phyloP scores from a whole-genome alignment of 1,140 invertebrate genomes.

The Drosophila nannoptera region DNA sequence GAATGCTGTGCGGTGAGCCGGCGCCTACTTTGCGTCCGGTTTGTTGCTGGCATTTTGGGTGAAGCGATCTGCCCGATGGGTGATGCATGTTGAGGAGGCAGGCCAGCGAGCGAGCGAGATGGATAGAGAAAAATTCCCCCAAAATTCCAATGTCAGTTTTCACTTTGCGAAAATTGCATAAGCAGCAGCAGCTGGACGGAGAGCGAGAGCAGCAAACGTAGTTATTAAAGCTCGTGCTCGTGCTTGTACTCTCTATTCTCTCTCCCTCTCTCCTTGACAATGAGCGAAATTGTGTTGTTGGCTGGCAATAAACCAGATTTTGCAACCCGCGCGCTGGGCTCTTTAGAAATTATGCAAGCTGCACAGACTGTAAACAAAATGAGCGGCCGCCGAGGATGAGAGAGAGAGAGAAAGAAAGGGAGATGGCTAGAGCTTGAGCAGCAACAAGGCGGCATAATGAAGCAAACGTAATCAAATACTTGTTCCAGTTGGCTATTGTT shows the following conservation, averaged over 20 bases:
- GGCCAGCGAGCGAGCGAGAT: not conserved
- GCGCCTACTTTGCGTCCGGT: constrained; percentile 71
- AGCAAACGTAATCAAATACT: constrained; percentile 37
- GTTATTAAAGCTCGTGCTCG: not conserved
- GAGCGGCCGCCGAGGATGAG: constrained; percentile 1
- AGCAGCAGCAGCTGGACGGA: constrained; percentile 32
- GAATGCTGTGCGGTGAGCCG: constrained; percentile 32
- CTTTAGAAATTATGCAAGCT: constrained; percentile 58
- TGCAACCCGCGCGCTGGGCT: constrained; percentile 39
- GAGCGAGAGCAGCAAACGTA: not conserved
- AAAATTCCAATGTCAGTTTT: constrained; percentile 56
- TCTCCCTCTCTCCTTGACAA: constrained; percentile 9
- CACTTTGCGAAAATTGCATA: constrained; percentile 65
- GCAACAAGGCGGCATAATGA: constrained; percentile 19
- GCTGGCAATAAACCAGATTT: constrained; percentile 59
- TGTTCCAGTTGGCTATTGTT: constrained; percentile 44
- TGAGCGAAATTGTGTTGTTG: constrained; percentile 8
- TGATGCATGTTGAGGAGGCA: constrained; percentile 2
- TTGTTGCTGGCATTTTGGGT: constrained; percentile 45
- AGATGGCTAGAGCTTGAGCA: constrained; percentile 12
- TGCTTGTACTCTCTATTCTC: too few species aligned
- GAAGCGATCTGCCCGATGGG: constrained; percentile 67
- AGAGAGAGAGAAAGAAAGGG: constrained; percentile 11
- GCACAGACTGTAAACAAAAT: constrained; percentile 34
- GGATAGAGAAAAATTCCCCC: not conserved